Percentiles rank a stretch among this genome's conserved stretches.
These are phyloP conservation scores for Mesoclemmys tuberculata DNA, from an alignment of 2,113 vertebrate genomes.

Conservation along the genomic window DNA sequence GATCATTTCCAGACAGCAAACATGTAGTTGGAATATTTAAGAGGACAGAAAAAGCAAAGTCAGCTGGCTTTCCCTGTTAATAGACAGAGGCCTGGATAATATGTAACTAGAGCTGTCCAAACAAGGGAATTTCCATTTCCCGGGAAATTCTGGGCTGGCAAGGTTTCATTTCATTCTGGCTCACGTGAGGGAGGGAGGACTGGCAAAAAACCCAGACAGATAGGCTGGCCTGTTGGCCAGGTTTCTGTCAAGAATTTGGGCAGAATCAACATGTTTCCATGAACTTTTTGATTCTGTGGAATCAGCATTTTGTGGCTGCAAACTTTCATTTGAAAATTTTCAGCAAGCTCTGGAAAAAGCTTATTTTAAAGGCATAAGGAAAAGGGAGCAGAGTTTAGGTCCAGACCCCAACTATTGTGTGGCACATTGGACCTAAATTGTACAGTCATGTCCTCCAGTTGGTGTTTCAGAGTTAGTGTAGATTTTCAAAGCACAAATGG, in stretches of 20 bases:
- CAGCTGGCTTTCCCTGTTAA: neutral
- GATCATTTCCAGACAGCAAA: slow-evolving; percentile 42
- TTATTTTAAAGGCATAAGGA: neutral
- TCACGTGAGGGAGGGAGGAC: neutral
- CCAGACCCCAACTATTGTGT: neutral
- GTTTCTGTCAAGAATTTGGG: neutral
- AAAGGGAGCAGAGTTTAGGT: neutral
- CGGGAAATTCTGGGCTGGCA: neutral
- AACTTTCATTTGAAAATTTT: neutral
- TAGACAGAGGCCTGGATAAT: neutral
- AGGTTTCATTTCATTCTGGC: neutral
- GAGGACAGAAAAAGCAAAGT: slow-evolving; percentile 53
- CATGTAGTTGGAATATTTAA: slow-evolving; percentile 34
- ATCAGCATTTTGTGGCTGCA: neutral
- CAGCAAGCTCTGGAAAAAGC: rapidly evolving
- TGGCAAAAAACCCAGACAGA: neutral
- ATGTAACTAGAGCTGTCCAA: neutral
- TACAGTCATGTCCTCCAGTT: neutral
- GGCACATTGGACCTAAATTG: rapidly evolving
- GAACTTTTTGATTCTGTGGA: neutral
- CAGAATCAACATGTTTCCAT: neutral
- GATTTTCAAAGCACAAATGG: neutral
- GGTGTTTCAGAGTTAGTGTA: neutral
- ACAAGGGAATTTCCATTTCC: neutral
- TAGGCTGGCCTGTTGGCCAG: neutral